These are phyloP conservation scores for Protobothrops mucrosquamatus DNA, from an alignment of 2,113 vertebrate species.

Conservation along the genomic window DNA sequence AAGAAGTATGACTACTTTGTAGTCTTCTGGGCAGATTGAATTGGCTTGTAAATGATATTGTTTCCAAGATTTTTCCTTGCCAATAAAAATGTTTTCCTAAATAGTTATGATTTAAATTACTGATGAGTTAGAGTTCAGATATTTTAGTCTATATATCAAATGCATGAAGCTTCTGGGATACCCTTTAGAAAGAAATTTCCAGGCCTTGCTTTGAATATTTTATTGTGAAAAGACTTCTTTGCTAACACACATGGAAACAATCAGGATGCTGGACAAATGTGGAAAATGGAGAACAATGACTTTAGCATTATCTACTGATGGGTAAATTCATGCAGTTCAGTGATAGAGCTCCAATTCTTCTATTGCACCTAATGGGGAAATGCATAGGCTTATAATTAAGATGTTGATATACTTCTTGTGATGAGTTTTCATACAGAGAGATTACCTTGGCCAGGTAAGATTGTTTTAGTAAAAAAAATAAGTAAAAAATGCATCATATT, in stretches of 20 bases:
- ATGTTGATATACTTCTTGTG: not conserved
- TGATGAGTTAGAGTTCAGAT: not conserved
- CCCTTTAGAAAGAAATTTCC: not conserved
- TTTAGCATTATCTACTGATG: not conserved
- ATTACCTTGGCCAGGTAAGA: not conserved
- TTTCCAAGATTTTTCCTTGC: not conserved
- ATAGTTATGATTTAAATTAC: not conserved
- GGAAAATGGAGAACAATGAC: not conserved
- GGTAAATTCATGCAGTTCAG: too few species aligned
- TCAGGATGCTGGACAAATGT: not conserved
- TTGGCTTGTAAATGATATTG: accelerated
- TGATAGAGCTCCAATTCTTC: not conserved
- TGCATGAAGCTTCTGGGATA: not conserved
- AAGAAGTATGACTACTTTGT: not conserved
- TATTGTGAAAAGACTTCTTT: not conserved
- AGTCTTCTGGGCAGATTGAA: not conserved
- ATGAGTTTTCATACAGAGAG: not conserved
- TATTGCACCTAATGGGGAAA: not conserved
- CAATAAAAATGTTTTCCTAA: not conserved
- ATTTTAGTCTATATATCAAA: not conserved
- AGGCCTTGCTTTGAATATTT: not conserved
- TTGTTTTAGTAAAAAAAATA: not conserved
- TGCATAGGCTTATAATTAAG: not conserved
- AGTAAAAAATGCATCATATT: not conserved
- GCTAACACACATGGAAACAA: not conserved